Evolutionary conservation across 2,113 vertebrate species (phyloP).

Genomic region (Nothoprocta pentlandii): DNA sequence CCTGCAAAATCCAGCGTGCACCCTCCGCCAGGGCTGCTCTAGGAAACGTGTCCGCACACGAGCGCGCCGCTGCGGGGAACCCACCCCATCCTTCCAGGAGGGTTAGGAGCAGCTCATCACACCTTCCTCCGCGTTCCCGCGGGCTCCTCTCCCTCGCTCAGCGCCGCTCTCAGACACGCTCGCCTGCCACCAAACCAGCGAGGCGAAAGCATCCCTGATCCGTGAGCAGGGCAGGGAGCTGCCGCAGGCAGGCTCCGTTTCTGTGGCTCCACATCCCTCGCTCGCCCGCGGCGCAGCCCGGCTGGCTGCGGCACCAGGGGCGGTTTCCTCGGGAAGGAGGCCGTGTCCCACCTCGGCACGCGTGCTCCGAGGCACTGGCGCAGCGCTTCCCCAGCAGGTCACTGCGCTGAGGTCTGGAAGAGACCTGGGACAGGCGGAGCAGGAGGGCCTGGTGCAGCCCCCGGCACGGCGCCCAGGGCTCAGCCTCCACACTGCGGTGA

Average conservation of each 20-base stretch:
- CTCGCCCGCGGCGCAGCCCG: not conserved
- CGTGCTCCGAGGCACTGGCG: not conserved
- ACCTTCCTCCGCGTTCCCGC: not conserved
- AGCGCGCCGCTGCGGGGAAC: not conserved
- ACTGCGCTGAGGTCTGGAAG: too few species aligned
- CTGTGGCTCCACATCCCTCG: not conserved
- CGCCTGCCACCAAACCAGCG: not conserved
- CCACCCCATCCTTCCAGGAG: not conserved
- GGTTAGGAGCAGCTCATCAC: conserved; percentile 32
- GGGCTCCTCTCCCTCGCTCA: not conserved
- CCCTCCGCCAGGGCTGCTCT: not conserved
- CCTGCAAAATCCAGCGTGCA: not conserved
- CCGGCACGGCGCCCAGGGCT: not conserved
- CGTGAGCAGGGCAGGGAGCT: not conserved
- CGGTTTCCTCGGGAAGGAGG: not conserved
- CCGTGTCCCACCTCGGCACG: not conserved
- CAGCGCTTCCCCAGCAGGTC: not conserved
- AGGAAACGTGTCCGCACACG: conserved; percentile 26
- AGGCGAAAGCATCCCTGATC: not conserved
- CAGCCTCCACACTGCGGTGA: not conserved
- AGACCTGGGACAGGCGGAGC: not conserved
- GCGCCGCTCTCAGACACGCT: not conserved
- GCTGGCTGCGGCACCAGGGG: not conserved
- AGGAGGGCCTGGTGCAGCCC: not conserved
- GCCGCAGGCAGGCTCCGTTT: not conserved